Base-by-base conservation (phyloP, 2,113 vertebrate genomes). In the Cacatua alba region DNA sequence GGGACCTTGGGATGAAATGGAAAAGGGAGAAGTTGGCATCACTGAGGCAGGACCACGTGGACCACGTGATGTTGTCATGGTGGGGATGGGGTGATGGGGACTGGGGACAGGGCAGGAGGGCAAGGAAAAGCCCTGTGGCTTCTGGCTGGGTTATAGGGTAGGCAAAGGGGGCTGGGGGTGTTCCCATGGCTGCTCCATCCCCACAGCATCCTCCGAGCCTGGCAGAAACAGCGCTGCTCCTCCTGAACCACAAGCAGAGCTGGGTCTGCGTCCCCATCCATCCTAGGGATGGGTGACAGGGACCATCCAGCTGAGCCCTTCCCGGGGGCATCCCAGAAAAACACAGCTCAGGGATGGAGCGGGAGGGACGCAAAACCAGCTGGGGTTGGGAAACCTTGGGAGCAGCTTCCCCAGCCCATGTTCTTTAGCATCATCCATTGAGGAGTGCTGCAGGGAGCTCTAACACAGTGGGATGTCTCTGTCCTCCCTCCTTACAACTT, bases 1-100 rank as follows among this genome's bases (percentile, higher is more conserved):
- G 94, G 97, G 94, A 99, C 98, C 99, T 99, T 98, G 96, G 98
- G 97, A 98, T 96, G 98, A 98, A 98, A 98, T 98, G 98, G 98
- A 98, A 98, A 98, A 99, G 97, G 97, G 93, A 97, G 79, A 97
- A 51, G 82, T 97, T 96, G 97, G 96, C 87, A 95, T 95, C 88
- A 91, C 93, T 95, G 95, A 93, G 71, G 90, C 35, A 94, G 88
- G 87, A 94, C 64, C 87, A 78, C 17, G 0, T 1, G 25, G 41
- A 37, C 37, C 37, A 37, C 37, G 37, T 37, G 37, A 37, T 74
- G 96, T 28, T 2, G 18, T 87, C 0, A 2, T 59, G 48, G 46
- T 13, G 29, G 20, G 13, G 21, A 35, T 24, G 9, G 20, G 3
- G 12, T 71, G 87, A 41, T 2, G 10, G 62, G 62, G 72, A 10